Base-by-base conservation (phyloP, 2,797 vertebrate species). In the Arrhamphus sclerolepis region DNA sequence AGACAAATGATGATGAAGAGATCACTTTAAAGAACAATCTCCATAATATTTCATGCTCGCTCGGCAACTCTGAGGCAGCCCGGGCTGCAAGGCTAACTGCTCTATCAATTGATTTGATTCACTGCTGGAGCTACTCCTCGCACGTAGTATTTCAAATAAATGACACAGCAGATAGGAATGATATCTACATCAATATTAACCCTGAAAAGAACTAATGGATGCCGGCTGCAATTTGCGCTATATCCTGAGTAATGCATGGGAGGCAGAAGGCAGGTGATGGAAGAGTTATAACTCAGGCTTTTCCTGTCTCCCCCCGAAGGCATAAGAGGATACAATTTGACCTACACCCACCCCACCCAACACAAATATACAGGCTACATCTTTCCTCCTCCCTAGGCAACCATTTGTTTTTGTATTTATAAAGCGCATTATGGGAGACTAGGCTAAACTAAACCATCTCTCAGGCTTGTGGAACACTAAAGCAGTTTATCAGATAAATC, bases 51-150 rank as follows among this genome's bases (percentile, higher is more conserved):
- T 99, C 97, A 98, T 94, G 96, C 95, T 94, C 82, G 66, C 92
- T 93, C 94, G 89, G 85, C 90, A 91, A 94, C 93, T 90, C 91
- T 87, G 92, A 89, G 93, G 92, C 94, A 92, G 93, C 89, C 91
- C 79, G 64, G 88, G 90, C 93, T 92, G 92, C 87, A 64, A 90
- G 91, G 93, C 96, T 98, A 98, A 97, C 95, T 95, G 95, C 95
- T 97, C 96, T 96, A 97, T 98, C 97, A 98, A 98, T 98, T 96
- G 95, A 96, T 96, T 95, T 99, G 97, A 99, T 98, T 98, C 97
- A 98, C 95, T 94, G 93, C 93, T 76, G 89, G 90, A 92, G 94
- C 95, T 94, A 94, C 94, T 95, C 92, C 92, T 93, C 92, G 89
- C 94, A 95, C 96, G 94, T 94, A 96, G 96, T 97, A 97, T 96